Percentiles rank a stretch among this genome's conserved stretches.
These are phyloP conservation scores for Penelope pileata DNA, from an alignment of 2,113 vertebrate species.

Conservation along the genomic window DNA sequence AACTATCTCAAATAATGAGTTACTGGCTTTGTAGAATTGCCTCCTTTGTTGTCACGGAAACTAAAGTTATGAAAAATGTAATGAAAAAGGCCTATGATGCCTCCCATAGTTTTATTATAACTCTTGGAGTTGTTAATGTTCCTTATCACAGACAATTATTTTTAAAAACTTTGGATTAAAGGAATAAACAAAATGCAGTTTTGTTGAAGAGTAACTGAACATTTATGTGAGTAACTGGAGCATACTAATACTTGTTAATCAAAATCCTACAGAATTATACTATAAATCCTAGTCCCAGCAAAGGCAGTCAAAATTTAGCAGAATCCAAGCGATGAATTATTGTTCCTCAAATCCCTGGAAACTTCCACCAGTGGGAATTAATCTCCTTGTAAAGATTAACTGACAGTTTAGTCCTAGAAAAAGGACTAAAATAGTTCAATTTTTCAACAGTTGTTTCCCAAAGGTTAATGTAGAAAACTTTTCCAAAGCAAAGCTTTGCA, in stretches of 20 bases:
- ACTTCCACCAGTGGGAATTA: neutral
- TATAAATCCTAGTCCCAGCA: neutral
- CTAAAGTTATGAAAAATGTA: slow-evolving; percentile 56
- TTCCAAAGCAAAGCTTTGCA: neutral
- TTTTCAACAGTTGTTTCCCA: neutral
- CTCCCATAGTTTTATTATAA: neutral
- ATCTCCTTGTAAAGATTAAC: neutral
- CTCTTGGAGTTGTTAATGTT: neutral
- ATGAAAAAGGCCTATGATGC: slow-evolving; percentile 37
- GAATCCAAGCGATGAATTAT: neutral
- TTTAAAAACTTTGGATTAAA: neutral
- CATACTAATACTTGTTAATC: neutral
- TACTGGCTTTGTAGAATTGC: slow-evolving; percentile 31
- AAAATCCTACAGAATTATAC: neutral
- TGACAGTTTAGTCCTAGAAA: neutral
- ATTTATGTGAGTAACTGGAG: neutral
- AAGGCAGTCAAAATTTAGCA: neutral
- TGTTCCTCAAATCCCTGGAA: neutral
- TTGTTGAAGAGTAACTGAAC: neutral
- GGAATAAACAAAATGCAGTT: neutral
- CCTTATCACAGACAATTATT: neutral
- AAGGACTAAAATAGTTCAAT: neutral
- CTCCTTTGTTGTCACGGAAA: slow-evolving; percentile 65
- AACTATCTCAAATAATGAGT: slow-evolving; percentile 41
- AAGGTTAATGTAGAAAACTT: neutral